Percentiles rank a stretch among this genome's conserved stretches.
These are phyloP conservation scores for Bombus pascuorum DNA, from an alignment of 1,140 invertebrate genomes.

Conservation along the genomic window DNA sequence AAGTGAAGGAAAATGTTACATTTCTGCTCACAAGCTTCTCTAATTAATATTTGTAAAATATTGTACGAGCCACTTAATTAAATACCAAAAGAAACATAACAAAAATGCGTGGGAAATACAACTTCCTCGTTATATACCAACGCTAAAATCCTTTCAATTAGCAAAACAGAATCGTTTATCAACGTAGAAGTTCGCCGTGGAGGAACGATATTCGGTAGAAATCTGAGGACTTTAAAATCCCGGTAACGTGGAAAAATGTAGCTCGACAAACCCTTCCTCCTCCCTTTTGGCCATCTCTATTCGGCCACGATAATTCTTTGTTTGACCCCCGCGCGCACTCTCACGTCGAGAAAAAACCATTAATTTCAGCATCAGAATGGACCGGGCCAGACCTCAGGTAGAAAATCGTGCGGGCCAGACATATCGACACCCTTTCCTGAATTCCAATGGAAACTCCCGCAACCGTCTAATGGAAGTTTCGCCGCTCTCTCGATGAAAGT, in stretches of 20 bases:
- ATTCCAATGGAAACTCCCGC: conserved; percentile 62
- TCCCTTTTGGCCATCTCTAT: conserved; percentile 10
- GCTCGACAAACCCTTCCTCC: conserved; percentile 3
- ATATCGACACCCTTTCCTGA: conserved; percentile 69
- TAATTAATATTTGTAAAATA: no score
- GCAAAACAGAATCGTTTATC: conserved; percentile 40
- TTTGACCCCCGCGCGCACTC: conserved; percentile 64
- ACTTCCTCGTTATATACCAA: no score
- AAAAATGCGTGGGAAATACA: no score
- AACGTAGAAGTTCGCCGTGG: not conserved
- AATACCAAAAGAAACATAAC: no score
- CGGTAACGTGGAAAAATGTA: conserved; percentile 65
- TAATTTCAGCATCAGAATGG: conserved; percentile 65
- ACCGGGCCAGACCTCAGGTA: conserved; percentile 60
- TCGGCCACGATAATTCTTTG: conserved; percentile 66
- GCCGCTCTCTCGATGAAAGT: conserved; percentile 60
- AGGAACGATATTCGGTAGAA: conserved; percentile 52
- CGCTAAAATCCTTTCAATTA: not conserved
- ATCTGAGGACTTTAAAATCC: conserved; percentile 49
- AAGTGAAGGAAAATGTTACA: no score
- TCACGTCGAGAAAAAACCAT: conserved; percentile 63
- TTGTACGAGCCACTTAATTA: no score
- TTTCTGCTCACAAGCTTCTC: no score
- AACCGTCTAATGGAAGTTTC: conserved; percentile 67
- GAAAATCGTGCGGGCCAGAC: conserved; percentile 66